These are phyloP conservation scores for Dendrolimus pini DNA, from an alignment of 2,888 invertebrate species.

Conservation along the genomic window DNA sequence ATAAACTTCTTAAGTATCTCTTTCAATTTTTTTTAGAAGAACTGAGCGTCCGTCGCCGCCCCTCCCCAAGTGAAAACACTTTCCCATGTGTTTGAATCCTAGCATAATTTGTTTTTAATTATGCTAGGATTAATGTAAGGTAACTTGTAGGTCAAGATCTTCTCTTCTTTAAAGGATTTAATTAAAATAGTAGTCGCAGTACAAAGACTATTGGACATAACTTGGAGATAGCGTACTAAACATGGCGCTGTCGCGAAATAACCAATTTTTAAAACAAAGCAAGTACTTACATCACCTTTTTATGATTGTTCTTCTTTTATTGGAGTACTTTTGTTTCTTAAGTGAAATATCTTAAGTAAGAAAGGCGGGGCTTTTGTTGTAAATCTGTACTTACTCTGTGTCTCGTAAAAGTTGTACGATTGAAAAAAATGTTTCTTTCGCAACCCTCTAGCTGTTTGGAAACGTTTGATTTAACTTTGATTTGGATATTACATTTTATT, in stretches of 20 bases:
- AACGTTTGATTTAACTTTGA: constrained; percentile 22
- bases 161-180: neutral
- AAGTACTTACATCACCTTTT: constrained; percentile 60
- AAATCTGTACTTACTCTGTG: constrained; percentile 69
- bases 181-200: neutral
- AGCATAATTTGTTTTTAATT: too few relatives aligned
- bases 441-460: constrained; percentile 13
- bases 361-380: constrained; percentile 59
- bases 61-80: too few relatives aligned
- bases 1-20: too few relatives aligned
- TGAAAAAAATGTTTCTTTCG: constrained; percentile 59
- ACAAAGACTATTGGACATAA: constrained; percentile 2
- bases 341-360: constrained; percentile 70
- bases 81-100: too few relatives aligned
- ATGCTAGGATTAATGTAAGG: too few relatives aligned
- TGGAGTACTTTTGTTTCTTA: constrained; percentile 73
- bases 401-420: constrained; percentile 64
- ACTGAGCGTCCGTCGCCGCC: too few relatives aligned
- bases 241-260: constrained; percentile 18
- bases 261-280: constrained; percentile 47
- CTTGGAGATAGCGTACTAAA: constrained; percentile 10
- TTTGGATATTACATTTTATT: constrained; percentile 2
- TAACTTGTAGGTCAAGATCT: too few relatives aligned
- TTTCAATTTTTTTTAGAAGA: too few relatives aligned
- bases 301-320: constrained; percentile 76